Base-by-base conservation (phyloP, 2,113 vertebrate species). In the Campylomormyrus numenius region DNA sequence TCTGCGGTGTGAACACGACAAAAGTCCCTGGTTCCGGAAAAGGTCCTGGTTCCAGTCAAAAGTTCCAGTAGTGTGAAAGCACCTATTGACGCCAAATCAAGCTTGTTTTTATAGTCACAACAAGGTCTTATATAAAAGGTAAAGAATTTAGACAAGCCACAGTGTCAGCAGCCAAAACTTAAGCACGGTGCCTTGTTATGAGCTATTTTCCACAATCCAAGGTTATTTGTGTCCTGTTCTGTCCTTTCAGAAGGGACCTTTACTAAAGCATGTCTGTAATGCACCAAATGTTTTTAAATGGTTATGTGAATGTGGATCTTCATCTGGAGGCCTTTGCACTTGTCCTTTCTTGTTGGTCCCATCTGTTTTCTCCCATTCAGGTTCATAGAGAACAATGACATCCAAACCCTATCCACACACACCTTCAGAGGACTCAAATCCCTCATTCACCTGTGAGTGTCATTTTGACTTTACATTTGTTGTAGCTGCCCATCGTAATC, bases 311-410 rank as follows among this genome's bases (percentile, higher is more conserved):
- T 80, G 74, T 42, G 15, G 74, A 70, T 70, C 27, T 31, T 70
- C 62, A 31, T 70, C 62, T 66, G 24, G n/a, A 66, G 31, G 31
- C 70, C 70, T 77, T 74, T 74, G 27, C 66, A 74, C 66, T 9
- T 62, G 5, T 35, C n/a, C 66, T 74, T 15, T 39, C 27, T 17
- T 19, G 31, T 35, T 50, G 31, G 27, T 77, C 88, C 49, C 46
- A 70, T 74, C 9, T 39, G 0, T 2, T 24, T 31, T 91, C 3
- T 92, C 49, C 90, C 42, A 97, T 94, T 87, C 96, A 99, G 98
- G 96, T 99, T 99, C 94, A 99, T 99, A 95, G 98, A 99, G 95
- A 99, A 99, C 93, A 99, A 99, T 96, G 97, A 95, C 94, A 99
- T 99, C 93, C 96, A 97, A 91, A 97, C 97, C 17, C 97, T 99